Percentiles rank a stretch among this genome's conserved stretches.
Conservation (phyloP, 2,797 vertebrate species). For the Ciconia nigra region DNA sequence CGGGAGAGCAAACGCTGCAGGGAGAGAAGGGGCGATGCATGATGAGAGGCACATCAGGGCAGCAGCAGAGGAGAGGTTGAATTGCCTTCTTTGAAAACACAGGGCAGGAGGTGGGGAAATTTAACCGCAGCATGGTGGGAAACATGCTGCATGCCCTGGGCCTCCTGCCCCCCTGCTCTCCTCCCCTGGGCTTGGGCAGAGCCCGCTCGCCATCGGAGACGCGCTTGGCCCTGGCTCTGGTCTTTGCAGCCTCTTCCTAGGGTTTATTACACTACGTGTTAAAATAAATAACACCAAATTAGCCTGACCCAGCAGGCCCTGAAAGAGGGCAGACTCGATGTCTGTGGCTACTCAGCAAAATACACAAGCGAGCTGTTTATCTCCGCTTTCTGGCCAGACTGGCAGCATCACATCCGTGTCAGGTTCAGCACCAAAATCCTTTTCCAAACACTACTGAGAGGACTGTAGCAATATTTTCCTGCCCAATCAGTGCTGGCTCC, state of each 20-base stretch:
- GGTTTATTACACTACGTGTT: not conserved
- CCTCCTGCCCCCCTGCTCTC: not conserved
- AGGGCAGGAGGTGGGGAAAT: not conserved
- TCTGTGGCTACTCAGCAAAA: conserved; percentile 9
- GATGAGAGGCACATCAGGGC: not conserved
- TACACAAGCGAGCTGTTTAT: not conserved
- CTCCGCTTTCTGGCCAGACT: not conserved
- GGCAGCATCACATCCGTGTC: not conserved
- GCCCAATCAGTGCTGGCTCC: not conserved
- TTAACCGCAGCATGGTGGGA: not conserved
- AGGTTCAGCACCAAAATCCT: not conserved
- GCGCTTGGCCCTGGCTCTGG: not conserved
- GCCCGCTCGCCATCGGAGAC: fast-evolving
- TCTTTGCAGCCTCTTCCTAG: not conserved
- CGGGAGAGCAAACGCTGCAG: not conserved
- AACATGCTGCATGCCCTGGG: not conserved
- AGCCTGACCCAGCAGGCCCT: not conserved
- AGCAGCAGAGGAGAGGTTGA: not conserved
- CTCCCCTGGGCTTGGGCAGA: not conserved
- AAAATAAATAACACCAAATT: not conserved
- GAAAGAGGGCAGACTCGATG: not conserved
- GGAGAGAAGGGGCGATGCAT: not conserved
- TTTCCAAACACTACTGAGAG: not conserved
- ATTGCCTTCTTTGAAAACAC: fast-evolving
- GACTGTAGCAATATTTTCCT: conserved; percentile 20